phyloP scores from a whole-genome alignment of 2,797 vertebrate genomes.

The Sebastes melanostomus region DNA sequence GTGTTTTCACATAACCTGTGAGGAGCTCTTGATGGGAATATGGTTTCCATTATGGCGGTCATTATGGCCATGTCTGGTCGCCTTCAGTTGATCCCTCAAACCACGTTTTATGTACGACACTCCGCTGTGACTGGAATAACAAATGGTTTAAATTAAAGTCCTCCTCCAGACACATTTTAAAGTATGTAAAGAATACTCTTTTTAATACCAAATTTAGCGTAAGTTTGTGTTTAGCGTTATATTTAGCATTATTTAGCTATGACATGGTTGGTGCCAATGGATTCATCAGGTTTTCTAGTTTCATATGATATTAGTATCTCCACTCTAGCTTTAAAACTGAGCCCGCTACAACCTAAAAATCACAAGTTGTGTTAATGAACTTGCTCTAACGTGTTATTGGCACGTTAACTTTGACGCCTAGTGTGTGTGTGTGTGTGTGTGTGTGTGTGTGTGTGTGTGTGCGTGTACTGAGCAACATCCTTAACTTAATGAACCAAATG shows the following conservation, averaged over 20 bases:
- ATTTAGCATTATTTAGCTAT: too few species aligned
- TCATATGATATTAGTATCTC: too few species aligned
- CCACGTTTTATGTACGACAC: neutral
- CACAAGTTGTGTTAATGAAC: too few species aligned
- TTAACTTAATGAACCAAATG: slow-evolving; percentile 67
- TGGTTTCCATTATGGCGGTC: slow-evolving; percentile 76
- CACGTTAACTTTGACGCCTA: too few species aligned
- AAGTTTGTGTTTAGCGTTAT: too few species aligned
- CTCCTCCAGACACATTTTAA: neutral
- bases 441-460: neutral
- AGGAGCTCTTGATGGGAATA: slow-evolving; percentile 49
- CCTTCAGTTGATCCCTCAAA: slow-evolving; percentile 15
- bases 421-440: neutral
- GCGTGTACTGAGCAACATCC: neutral
- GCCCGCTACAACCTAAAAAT: too few species aligned
- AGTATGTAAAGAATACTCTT: neutral
- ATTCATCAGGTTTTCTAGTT: too few species aligned
- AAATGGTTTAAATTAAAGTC: neutral
- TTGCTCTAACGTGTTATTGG: too few species aligned
- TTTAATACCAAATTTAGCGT: too few species aligned
- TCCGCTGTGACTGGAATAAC: slow-evolving; percentile 6
- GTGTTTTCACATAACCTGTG: slow-evolving; percentile 65
- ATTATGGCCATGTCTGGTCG: slow-evolving; percentile 57
- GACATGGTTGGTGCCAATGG: too few species aligned
- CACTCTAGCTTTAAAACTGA: too few species aligned